Evolutionary conservation across 1,140 invertebrate species (phyloP), one percentile per base, ranked within the genome.

Genomic region (Neelides sp.): DNA sequence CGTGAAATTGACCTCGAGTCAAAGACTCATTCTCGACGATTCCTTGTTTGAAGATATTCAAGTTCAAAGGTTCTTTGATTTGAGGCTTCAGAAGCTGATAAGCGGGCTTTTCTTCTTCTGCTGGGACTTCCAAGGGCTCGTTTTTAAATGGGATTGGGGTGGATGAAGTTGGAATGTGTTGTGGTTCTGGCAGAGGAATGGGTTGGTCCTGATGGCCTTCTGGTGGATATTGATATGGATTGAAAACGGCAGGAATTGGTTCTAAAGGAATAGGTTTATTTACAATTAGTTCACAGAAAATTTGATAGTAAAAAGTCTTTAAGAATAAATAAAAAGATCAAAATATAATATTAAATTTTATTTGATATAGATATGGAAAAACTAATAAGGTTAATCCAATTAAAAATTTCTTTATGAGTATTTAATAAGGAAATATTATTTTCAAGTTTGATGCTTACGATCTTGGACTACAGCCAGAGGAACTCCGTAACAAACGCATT

Each of bases 401-500:
- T 15, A 47, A 24, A 40, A 42, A 17, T 24, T 8, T 20, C 20
- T 43, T 43, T 12, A 37, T 15, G 24, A 8, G 46, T 36, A 37
- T 22, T 37, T 44, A 8, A 37, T 15, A 36, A 35, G 19, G 42
- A 39, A 32, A 32, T 32, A n/a, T 32, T 32, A n/a, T 32, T n/a
- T 32, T 32, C 8, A 8, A n/a, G n/a, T n/a, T n/a, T n/a, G 7
- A 7, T 23, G 10, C 10, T 7, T 24, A 49, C 37, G 24, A 34
- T 27, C 1, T 45, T 37, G 17, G n/a, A 50, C 28, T 2, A 26
- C 24, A 24, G 42, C 22, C 19, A 20, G 17, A 8, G 47, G 36
- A n/a, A 48, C 26, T 40, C 50, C 50, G 32, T 27, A 20, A 41
- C 50, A 52, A 28, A 20, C 23, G 30, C 50, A 52, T 4, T 28